Evolutionary conservation across 2,888 invertebrate species (phyloP).

Genomic region (Epicampocera succincta): DNA sequence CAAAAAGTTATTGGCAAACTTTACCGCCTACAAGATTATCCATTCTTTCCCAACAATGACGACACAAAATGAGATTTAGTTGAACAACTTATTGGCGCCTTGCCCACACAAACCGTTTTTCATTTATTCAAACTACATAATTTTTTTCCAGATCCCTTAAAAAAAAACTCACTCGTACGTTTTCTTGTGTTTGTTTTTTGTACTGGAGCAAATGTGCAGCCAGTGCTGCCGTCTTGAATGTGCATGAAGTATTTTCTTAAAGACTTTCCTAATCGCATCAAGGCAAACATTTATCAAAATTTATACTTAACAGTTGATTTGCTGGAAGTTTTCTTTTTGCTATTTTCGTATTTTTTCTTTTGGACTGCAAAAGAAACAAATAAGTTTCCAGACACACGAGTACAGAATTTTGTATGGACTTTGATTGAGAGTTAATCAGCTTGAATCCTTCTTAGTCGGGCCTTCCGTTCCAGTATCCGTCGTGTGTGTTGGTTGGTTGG

Average conservation of each 20-base stretch:
- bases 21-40: conserved; percentile 53
- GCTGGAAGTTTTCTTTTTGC: conserved; percentile 22
- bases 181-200: too few species aligned
- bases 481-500: neutral
- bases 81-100: conserved; percentile 70
- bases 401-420: neutral
- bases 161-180: neutral
- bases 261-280: conserved; percentile 45
- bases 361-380: conserved; percentile 16
- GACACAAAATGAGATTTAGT: conserved; percentile 34
- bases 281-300: conserved; percentile 52
- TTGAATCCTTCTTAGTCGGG: conserved; percentile 49
- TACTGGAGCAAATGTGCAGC: neutral
- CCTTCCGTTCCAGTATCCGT: conserved; percentile 22
- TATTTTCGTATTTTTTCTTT: conserved; percentile 9
- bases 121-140: conserved; percentile 15
- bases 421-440: conserved; percentile 51
- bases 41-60: conserved; percentile 24
- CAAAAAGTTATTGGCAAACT: conserved; percentile 38
- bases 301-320: too few species aligned
- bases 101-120: conserved; percentile 62
- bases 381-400: conserved; percentile 56
- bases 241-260: conserved; percentile 14
- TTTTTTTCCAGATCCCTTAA: neutral
- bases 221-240: neutral